Conservation (phyloP, 2,888 invertebrate species). For the Cantharis rufa region DNA sequence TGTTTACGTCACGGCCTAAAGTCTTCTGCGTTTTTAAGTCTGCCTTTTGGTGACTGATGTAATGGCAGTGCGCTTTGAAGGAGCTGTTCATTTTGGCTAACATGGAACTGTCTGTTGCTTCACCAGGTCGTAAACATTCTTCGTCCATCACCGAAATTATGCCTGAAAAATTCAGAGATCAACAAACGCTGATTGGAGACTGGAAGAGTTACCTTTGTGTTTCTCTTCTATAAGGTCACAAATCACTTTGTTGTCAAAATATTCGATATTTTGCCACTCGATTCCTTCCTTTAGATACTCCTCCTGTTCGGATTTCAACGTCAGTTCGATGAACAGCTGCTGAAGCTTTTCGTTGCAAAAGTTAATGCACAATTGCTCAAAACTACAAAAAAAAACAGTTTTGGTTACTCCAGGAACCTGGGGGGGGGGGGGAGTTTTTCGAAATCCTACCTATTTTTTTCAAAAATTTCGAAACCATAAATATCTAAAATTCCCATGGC, state of each 20-base stretch:
- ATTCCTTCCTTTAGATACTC: slow-evolving; percentile 91
- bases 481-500: slow-evolving; percentile 92
- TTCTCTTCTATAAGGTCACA: slow-evolving; percentile 91
- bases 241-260: slow-evolving; percentile 92
- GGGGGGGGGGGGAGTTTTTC: no score
- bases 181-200: neutral
- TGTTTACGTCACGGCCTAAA: slow-evolving; percentile 79
- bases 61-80: slow-evolving; percentile 78
- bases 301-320: slow-evolving; percentile 89
- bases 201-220: slow-evolving; percentile 67
- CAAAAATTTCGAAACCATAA: slow-evolving; percentile 93
- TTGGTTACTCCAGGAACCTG: no score
- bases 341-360: slow-evolving; percentile 95
- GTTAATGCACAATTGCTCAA: slow-evolving; percentile 93
- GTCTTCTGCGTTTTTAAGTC: slow-evolving; percentile 79
- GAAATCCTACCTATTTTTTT: slow-evolving; percentile 73
- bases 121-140: slow-evolving; percentile 89
- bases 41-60: slow-evolving; percentile 79
- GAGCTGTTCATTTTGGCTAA: slow-evolving; percentile 78
- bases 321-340: slow-evolving; percentile 90
- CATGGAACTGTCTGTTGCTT: slow-evolving; percentile 80
- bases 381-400: slow-evolving; percentile 56
- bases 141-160: slow-evolving; percentile 87
- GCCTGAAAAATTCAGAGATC: slow-evolving; percentile 55
- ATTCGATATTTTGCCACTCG: slow-evolving; percentile 86